Base-by-base conservation (phyloP, 2,113 vertebrate species). In the Piaya cayana region DNA sequence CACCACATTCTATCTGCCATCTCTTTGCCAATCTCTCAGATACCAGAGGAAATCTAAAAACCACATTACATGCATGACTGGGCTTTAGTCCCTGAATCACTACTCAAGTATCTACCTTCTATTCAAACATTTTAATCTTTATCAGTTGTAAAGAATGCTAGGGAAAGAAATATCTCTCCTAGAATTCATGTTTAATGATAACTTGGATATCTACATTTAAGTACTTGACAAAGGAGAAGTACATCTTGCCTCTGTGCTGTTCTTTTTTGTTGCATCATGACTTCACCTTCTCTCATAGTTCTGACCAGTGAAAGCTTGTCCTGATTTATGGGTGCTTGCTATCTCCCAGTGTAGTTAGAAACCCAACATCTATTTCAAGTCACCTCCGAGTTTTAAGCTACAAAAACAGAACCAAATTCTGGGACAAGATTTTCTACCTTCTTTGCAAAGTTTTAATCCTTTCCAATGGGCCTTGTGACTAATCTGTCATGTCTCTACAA, bases 1-100 rank as follows among this genome's bases (percentile, higher is more conserved):
- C 23, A 1, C 6, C 1, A 1, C 7, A 26, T 52, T 1, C 1
- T 50, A 64, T 25, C 15, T 79, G 20, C 26, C 34, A 30, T 30
- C 17, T 60, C 53, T 78, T 88, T 56, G 30, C 27, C 3, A 0
- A 6, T 4, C 12, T 49, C 49, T 92, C 20, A 5, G 18, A 34
- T 69, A 72, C 49, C 45, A 43, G 5, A 69, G 19, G 45, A 47
- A 55, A 52, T 47, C 43, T 30, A 71, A 60, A 60, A 52, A 5
- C 1, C 21, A 5, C 19, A 30, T 70, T 43, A 92, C 10, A 5
- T 4, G 1, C 11, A 37, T 30, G 27, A 12, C 55, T 53, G 8
- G 49, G 25, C 34, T 71, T 82, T 82, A 37, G 29, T 52, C 39
- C 37, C 43, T 11, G 9, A 63, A 76, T 52, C 29, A 34, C 9